Base-by-base conservation (phyloP, 2,888 invertebrate genomes). In the Mechanitis mazaeus region DNA sequence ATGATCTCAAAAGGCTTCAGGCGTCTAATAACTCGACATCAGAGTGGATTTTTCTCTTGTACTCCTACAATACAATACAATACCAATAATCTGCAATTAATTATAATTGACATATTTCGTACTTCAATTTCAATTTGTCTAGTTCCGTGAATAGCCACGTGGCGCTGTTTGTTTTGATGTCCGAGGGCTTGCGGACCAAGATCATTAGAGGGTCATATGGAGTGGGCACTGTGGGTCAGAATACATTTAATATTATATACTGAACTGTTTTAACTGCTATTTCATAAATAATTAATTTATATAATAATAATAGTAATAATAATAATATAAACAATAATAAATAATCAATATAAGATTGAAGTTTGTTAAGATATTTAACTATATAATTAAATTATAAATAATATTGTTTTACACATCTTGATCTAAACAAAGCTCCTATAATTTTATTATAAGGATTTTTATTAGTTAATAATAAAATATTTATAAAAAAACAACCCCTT, bases 61-160 rank as follows among this genome's bases (percentile, higher is more conserved):
- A 77, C 75, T 7, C 20, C 20, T 20, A 20, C 20, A 66, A 71
- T 75, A 83, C 81, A 81, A 82, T 82, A 76, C 80, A 78, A 79
- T 77, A 78, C 77, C 79, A 83, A 84, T 85, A 81, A 81, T 83
- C 83, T 84, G 81, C 85, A 83, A 86, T 88, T 87, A 86, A 88
- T 88, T 86, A 87, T 88, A 88, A 87, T 88, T 88, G 88, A 88
- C 88, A 88, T 87, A 87, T 88, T 88, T 84, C 85, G 79, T 81
- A 81, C 81, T 79, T 77, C 75, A 72, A 66, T 74, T 67, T 78
- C 83, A 85, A 87, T 86, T 86, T 85, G 87, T 86, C 81, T 78
- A 80, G 73, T 70, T 74, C 75, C 76, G 67, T 72, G 75, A 79
- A 76, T 76, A 78, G 85, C 70, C 87, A 81, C 87, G 87, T 86